Evolutionary conservation across 2,888 invertebrate species (phyloP).

Genomic region (Apocheima hispidaria): DNA sequence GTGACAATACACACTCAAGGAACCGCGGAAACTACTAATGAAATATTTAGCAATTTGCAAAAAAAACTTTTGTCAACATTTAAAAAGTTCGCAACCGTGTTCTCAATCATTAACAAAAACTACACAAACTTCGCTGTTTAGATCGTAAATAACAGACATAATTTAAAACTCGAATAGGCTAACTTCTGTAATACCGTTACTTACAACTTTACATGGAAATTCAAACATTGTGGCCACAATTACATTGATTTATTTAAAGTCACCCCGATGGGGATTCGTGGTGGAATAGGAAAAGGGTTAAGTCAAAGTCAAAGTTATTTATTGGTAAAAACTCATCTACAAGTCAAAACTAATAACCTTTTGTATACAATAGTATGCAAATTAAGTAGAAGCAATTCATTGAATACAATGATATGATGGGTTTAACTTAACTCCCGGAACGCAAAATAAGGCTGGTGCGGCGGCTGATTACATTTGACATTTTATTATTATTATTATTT

Average conservation of each 20-base stretch:
- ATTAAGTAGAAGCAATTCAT: no score
- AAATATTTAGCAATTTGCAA: slow-evolving; percentile 9
- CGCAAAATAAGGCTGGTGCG: no score
- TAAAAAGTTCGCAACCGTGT: slow-evolving; percentile 16
- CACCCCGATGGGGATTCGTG: slow-evolving; percentile 23
- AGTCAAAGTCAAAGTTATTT: no score
- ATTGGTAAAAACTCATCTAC: no score
- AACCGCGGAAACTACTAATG: background rate
- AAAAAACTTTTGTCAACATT: slow-evolving; percentile 8
- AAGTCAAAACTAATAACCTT: no score
- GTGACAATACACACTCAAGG: slow-evolving; percentile 8
- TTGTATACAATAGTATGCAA: no score
- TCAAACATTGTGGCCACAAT: slow-evolving; percentile 34
- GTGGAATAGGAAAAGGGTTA: slow-evolving; percentile 30
- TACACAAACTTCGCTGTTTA: slow-evolving; percentile 17
- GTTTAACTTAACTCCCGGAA: no score
- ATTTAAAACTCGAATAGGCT: slow-evolving; percentile 27
- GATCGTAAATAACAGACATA: slow-evolving; percentile 31
- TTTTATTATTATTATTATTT: no score
- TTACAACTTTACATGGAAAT: slow-evolving; percentile 39
- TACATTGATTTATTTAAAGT: slow-evolving; percentile 36
- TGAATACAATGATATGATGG: no score
- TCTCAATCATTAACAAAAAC: slow-evolving; percentile 28
- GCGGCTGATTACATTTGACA: no score
- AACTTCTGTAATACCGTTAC: slow-evolving; percentile 33